Conservation (phyloP, 1,140 invertebrate genomes). For the Papilio glaucus region DNA sequence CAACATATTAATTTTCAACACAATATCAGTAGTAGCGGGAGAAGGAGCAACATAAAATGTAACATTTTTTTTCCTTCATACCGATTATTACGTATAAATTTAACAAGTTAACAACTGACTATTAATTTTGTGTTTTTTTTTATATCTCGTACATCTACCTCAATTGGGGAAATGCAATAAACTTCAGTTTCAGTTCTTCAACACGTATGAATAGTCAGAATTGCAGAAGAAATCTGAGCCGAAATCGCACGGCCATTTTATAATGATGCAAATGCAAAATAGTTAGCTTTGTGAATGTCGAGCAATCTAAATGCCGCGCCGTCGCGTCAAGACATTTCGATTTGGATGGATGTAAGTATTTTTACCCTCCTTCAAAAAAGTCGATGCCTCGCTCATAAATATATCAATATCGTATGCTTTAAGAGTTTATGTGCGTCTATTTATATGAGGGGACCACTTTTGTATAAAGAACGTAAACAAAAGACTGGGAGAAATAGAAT, state of each 20-base stretch:
- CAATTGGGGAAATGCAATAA: too few species aligned
- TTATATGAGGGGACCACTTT: conserved; percentile 26
- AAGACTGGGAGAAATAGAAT: neutral
- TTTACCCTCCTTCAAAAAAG: conserved; percentile 37
- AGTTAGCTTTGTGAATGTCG: conserved; percentile 5
- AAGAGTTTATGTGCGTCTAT: conserved; percentile 33
- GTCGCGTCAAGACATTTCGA: conserved; percentile 21
- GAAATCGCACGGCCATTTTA: neutral
- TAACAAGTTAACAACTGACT: neutral
- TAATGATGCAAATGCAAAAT: conserved; percentile 14
- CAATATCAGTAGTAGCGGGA: too few species aligned
- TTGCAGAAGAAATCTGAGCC: neutral
- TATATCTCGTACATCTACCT: too few species aligned
- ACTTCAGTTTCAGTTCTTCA: too few species aligned
- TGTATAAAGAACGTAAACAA: conserved; percentile 34
- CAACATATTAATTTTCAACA: too few species aligned
- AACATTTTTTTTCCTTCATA: too few species aligned
- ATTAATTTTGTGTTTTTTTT: neutral
- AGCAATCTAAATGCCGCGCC: neutral
- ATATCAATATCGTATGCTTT: conserved; percentile 37
- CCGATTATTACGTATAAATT: too few species aligned
- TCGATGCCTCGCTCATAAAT: conserved; percentile 35
- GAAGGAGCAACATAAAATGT: too few species aligned
- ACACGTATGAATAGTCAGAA: neutral
- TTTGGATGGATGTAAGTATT: conserved; percentile 31